Evolutionary conservation across 2,113 vertebrate species (phyloP), one percentile per base, ranked within the genome.

Genomic region (Stigmatopora argus): DNA sequence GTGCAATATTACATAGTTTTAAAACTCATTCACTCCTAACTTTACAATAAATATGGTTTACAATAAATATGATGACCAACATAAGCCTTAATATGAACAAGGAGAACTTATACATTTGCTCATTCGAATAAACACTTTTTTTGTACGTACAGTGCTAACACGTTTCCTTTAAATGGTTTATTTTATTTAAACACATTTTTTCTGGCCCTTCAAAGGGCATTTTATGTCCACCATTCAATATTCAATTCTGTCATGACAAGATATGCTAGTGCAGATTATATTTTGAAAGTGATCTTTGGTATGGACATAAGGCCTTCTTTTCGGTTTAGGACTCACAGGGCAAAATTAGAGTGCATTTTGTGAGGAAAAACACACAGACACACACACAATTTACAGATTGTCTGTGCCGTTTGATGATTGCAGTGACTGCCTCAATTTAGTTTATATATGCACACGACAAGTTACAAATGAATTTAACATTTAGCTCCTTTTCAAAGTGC

Each of bases 221-320:
- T 10, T 14, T 60, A 12, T 66, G 64, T 65, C 61, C 69, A 45
- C 59, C 47, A 77, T 34, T 45, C 41, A 61, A 61, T 41, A 35
- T 1, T 34, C 23, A 18, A 69, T 41, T 62, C 70, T 61, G 7
- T 48, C 44, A 35, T 46, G 35, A 70, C 23, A 72, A 1, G 10
- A n/a, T 48, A 69, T 72, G 35, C 45, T 6, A 78, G 80, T 78
- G 82, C 18, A 71, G 48, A 23, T 78, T 64, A 74, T 47, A 70
- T 60, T 78, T 58, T 65, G 65, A 66, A 64, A 64, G 49, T 61
- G 60, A 38, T 90, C 91, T 92, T 91, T 92, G 91, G 90, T 87
- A 82, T 77, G 78, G 81, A 88, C 67, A 77, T 80, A 90, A 89
- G 89, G 85, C 85, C 89, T 60, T 60, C 9, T 5, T 44, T 44